A percentile compares a stretch with the other conserved stretches of the same genome.
Conservation (phyloP, 2,113 vertebrate species). For the Caloenas nicobarica region DNA sequence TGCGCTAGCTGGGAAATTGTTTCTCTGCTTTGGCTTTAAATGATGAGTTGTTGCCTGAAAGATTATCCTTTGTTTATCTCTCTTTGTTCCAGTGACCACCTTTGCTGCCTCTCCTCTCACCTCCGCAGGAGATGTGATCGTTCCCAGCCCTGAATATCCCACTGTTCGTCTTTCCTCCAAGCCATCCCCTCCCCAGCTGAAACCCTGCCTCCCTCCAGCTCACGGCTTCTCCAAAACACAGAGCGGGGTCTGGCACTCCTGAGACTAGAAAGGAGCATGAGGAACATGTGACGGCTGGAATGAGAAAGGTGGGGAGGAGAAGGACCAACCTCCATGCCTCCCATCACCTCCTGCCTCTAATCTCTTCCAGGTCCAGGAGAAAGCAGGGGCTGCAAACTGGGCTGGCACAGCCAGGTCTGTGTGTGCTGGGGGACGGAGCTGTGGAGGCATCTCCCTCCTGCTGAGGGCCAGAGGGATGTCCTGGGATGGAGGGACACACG, state of each 20-base stretch:
- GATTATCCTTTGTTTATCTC: constrained; percentile 53
- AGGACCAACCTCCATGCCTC: background rate
- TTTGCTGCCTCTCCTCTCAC: background rate
- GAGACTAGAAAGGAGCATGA: background rate
- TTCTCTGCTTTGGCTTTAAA: constrained; percentile 46
- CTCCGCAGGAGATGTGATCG: background rate
- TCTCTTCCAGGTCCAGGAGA: background rate
- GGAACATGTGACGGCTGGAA: background rate
- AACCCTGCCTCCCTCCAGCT: background rate
- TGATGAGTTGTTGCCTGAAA: constrained; percentile 50
- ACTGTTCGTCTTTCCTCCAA: background rate
- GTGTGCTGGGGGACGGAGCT: background rate
- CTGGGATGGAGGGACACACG: background rate
- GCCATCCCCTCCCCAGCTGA: background rate
- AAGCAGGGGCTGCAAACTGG: background rate
- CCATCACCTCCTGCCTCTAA: background rate
- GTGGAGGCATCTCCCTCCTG: background rate
- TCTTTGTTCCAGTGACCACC: constrained; percentile 13
- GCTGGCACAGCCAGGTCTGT: background rate
- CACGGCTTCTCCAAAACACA: background rate
- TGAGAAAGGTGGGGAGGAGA: background rate
- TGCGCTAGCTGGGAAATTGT: constrained; percentile 21
- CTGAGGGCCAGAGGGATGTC: background rate
- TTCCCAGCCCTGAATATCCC: background rate
- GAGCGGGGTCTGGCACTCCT: background rate